Evolutionary conservation across 2,797 vertebrate species (phyloP).

Genomic region (Valencia hispanica): DNA sequence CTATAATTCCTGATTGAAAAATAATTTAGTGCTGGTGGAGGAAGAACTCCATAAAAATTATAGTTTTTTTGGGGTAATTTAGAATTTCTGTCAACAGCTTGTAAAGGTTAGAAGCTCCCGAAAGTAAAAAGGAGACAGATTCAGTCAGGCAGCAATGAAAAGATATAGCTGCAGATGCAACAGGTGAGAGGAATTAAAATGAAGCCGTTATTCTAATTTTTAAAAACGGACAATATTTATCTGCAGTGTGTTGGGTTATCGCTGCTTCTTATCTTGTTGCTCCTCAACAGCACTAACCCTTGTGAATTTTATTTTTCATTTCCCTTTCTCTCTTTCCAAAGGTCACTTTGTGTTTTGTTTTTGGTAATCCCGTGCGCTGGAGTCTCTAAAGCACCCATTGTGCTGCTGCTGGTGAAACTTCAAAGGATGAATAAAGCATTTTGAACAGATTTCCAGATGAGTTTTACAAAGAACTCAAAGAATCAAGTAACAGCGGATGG

Average conservation of each 20-base stretch:
- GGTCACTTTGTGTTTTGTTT: constrained; percentile 29
- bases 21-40: not conserved
- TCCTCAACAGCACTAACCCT: constrained; percentile 40
- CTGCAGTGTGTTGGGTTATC: constrained; percentile 23
- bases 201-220: constrained; percentile 44
- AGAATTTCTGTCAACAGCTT: not conserved
- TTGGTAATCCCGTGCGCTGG: constrained; percentile 35
- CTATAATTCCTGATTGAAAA: constrained; percentile 4
- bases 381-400: constrained; percentile 27
- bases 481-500: not conserved
- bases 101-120: constrained; percentile 27
- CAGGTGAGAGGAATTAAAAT: constrained; percentile 39
- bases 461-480: not conserved
- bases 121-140: constrained; percentile 22
- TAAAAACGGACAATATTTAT: constrained; percentile 60
- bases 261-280: constrained; percentile 22
- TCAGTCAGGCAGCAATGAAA: constrained; percentile 11
- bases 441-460: not conserved
- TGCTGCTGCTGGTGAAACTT: not conserved
- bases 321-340: constrained; percentile 40
- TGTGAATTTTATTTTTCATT: constrained; percentile 64
- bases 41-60: constrained; percentile 1
- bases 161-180: constrained; percentile 2
- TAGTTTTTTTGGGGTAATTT: not conserved
- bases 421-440: too few species aligned